Base-by-base conservation (phyloP, 2,797 vertebrate genomes). In the Poeciliopsis presidionis region DNA sequence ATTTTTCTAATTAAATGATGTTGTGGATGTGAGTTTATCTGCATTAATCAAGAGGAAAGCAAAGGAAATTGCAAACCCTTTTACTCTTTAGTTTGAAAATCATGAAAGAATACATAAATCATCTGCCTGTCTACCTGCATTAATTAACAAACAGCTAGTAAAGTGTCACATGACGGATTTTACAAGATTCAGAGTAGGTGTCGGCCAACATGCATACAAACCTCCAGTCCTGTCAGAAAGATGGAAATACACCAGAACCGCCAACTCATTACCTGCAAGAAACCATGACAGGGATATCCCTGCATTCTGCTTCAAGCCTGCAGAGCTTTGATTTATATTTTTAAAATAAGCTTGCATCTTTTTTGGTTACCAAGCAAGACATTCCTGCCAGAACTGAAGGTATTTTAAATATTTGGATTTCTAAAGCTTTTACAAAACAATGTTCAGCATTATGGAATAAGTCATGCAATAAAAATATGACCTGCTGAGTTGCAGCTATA, bases 171-270 rank as follows among this genome's bases (percentile, higher is more conserved):
- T 82, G 78, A 89, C 81, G 81, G 80, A 88, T 92, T 94, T 93
- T 91, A 93, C 91, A 90, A 92, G 90, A 83, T 90, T 93, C 84
- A 84, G 76, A 77, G 84, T 84, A 88, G 87, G 91, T 94, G 94
- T 93, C 86, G 93, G 94, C 93, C 92, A 94, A 88, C 79, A 73
- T 86, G 83, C 81, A 90, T 87, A 93, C 87, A 90, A 92, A 89
- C 87, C 84, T 92, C 84, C 79, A 75, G 83, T 92, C 88, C 87
- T 91, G 87, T 91, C 92, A 87, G 87, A 91, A 84, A 89, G 88
- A 84, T 90, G 88, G 85, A 92, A 87, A 86, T 81, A 80, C 74
- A 75, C 47, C 5, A 83, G 81, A 83, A 76, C 79, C 88, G 88
- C 84, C 83, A 90, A 89, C 82, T 88, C 87, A 88, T 91, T 90